Conservation (phyloP, 2,888 invertebrate genomes). For the Venustoraphidia nigricollis region DNA sequence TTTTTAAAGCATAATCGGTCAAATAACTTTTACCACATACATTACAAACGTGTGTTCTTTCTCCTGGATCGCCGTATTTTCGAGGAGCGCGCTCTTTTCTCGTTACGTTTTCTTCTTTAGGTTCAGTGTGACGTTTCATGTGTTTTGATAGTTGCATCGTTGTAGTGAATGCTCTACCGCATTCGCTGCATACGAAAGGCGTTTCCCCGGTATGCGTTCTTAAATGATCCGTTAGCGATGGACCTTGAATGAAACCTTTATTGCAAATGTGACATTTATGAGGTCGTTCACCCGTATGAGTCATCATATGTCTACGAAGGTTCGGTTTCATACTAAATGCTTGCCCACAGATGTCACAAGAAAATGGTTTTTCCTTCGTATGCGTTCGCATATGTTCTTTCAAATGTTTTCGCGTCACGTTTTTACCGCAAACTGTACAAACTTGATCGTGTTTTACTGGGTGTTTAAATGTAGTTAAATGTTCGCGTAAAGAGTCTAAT, state of each 20-base stretch:
- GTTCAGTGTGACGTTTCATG: neutral
- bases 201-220: neutral
- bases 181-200: conserved; percentile 7
- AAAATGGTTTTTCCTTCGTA: conserved; percentile 1
- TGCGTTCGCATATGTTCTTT: conserved; percentile 1
- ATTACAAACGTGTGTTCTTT: neutral
- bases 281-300: conserved; percentile 4
- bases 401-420: conserved; percentile 3
- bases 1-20: neutral
- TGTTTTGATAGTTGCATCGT: conserved; percentile 3
- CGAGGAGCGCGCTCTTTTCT: neutral
- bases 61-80: neutral
- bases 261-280: conserved; percentile 1
- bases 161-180: conserved; percentile 8
- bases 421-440: conserved; percentile 2
- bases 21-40: neutral
- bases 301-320: conserved; percentile 4
- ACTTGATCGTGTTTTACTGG: neutral
- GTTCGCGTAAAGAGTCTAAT: too few relatives aligned
- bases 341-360: neutral
- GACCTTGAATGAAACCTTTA: conserved; percentile 5
- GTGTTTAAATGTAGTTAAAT: neutral
- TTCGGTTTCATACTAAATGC: conserved; percentile 4
- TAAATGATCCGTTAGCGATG: conserved; percentile 3
- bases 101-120: neutral